A percentile compares a stretch with the other conserved stretches of the same genome.
Evolutionary conservation across 2,888 invertebrate genomes (phyloP).

Genomic region (Panopea generosa): DNA sequence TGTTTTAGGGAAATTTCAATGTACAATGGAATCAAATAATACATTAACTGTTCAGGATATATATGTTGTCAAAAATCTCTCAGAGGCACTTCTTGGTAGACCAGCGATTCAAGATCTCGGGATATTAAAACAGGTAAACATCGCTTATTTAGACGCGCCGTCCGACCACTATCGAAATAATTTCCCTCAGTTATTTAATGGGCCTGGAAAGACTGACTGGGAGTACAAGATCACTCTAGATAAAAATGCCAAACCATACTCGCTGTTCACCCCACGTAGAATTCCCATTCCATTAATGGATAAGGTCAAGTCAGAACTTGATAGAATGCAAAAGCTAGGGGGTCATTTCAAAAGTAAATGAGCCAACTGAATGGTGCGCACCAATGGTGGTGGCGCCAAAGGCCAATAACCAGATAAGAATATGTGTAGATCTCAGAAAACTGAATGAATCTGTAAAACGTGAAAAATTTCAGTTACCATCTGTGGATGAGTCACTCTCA

Average conservation of each 20-base stretch:
- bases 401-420: constrained; percentile 30
- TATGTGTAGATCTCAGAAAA: constrained; percentile 49
- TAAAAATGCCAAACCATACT: constrained; percentile 26
- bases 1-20: constrained; percentile 19
- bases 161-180: constrained; percentile 1
- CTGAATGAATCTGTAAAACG: constrained; percentile 40
- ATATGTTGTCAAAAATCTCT: constrained; percentile 18
- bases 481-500: constrained; percentile 28
- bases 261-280: too few species aligned
- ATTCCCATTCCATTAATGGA: too few species aligned
- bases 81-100: constrained; percentile 18
- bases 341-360: constrained; percentile 47
- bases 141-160: neutral
- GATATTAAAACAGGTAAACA: neutral
- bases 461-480: constrained; percentile 38
- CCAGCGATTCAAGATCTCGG: constrained; percentile 21
- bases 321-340: constrained; percentile 23
- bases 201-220: constrained; percentile 18
- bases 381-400: constrained; percentile 57
- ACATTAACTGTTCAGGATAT: constrained; percentile 10
- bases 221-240: constrained; percentile 9
- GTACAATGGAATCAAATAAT: neutral
- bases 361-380: constrained; percentile 59
- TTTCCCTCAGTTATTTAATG: constrained; percentile 23
- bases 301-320: constrained; percentile 35